A percentile compares a stretch with the other conserved stretches of the same genome.
Conservation (phyloP, 2,888 invertebrate species). For the Agrotis clavis region DNA sequence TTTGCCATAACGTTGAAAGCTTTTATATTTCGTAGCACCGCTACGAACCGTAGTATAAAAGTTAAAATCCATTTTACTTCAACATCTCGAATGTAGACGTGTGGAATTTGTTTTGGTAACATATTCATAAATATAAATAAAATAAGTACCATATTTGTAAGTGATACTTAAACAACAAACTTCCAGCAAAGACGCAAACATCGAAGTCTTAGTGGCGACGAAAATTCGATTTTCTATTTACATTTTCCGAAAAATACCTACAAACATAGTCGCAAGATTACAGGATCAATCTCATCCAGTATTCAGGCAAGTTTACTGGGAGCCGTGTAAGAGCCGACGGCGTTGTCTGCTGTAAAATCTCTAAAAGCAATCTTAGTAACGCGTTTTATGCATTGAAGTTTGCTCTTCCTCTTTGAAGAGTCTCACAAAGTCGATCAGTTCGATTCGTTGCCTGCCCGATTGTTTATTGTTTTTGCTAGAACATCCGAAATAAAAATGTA, state of each 20-base stretch:
- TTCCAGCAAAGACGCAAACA: conserved; percentile 9
- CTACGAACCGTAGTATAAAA: not conserved
- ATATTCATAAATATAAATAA: not conserved
- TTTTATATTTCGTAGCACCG: not conserved
- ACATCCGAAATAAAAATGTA: conserved; percentile 58
- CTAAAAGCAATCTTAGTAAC: conserved; percentile 64
- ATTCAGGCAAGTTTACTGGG: conserved; percentile 49
- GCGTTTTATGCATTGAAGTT: conserved; percentile 64
- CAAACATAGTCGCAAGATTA: conserved; percentile 54
- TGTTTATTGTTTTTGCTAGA: conserved; percentile 67
- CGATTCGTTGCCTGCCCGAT: conserved; percentile 40
- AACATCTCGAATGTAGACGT: not conserved
- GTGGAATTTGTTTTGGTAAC: not conserved
- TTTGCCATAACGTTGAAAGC: conserved; percentile 15
- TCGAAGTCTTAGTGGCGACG: conserved; percentile 15
- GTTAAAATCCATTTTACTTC: not conserved
- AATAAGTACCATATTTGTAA: not conserved
- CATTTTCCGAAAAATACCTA: conserved; percentile 40
- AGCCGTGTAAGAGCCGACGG: conserved; percentile 31
- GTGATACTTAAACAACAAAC: conserved; percentile 27
- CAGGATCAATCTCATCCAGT: conserved; percentile 50
- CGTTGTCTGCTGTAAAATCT: conserved; percentile 59
- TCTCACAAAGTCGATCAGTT: conserved; percentile 65
- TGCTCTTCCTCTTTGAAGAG: conserved; percentile 54
- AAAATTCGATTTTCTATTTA: conserved; percentile 41